A percentile compares a stretch with the other conserved stretches of the same genome.
Evolutionary conservation across 1,140 invertebrate species (phyloP).

Genomic region (Papilio glaucus): DNA sequence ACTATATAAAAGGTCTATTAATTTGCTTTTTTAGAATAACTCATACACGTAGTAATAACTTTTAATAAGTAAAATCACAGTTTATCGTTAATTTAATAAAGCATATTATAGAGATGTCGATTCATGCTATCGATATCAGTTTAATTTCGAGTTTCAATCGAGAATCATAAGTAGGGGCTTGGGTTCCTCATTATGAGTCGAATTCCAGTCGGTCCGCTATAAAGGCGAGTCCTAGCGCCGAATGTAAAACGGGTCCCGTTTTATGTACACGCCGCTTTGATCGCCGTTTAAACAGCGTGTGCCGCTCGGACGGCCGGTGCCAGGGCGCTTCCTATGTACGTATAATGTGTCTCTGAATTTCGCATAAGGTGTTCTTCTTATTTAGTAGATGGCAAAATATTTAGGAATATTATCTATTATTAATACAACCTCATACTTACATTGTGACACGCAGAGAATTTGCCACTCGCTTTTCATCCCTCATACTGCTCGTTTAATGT

Average conservation of each 20-base stretch:
- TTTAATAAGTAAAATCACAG: too few relatives aligned
- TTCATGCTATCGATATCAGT: background rate
- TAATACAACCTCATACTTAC: too few relatives aligned
- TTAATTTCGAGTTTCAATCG: constrained; percentile 33
- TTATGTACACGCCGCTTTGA: constrained; percentile 71
- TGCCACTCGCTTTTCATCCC: too few relatives aligned
- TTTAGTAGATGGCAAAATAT: background rate
- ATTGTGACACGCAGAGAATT: too few relatives aligned
- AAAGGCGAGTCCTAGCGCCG: constrained; percentile 64
- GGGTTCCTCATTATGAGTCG: constrained; percentile 69
- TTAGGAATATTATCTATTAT: too few relatives aligned
- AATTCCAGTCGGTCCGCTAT: constrained; percentile 66
- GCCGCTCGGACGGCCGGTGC: constrained; percentile 46
- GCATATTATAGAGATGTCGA: too few relatives aligned
- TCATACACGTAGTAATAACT: too few relatives aligned
- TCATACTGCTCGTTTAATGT: too few relatives aligned
- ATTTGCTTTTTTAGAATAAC: too few relatives aligned
- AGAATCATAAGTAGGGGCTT: constrained; percentile 43
- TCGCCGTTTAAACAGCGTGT: constrained; percentile 59
- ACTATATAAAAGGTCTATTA: too few relatives aligned
- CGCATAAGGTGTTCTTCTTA: background rate
- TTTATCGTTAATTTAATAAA: too few relatives aligned
- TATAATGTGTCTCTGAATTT: background rate
- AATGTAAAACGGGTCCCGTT: constrained; percentile 73
- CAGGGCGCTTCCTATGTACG: constrained; percentile 30